Percentiles rank a stretch among this genome's conserved stretches.
phyloP scores from a whole-genome alignment of 2,888 invertebrate genomes.

The Torymus texanus region DNA sequence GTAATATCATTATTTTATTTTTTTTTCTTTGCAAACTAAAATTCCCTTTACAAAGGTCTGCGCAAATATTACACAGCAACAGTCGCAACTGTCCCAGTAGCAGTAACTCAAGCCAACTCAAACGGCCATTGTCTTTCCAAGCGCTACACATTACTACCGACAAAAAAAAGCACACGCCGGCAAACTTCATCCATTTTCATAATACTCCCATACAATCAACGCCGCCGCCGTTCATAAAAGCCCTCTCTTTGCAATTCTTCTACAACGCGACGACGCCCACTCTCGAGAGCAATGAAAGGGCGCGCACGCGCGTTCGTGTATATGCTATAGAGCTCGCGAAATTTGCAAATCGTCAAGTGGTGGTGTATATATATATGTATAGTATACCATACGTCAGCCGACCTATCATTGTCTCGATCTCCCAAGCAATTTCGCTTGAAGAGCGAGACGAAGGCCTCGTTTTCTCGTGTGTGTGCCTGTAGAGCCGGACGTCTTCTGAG shows the following conservation, averaged over 20 bases:
- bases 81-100: too few relatives aligned
- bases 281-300: constrained; percentile 15
- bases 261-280: background rate
- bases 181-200: constrained; percentile 1
- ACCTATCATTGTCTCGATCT: constrained; percentile 40
- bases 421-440: constrained; percentile 23
- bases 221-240: constrained; percentile 9
- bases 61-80: too few relatives aligned
- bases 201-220: constrained; percentile 4
- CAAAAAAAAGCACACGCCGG: too few relatives aligned
- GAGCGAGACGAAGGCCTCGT: background rate
- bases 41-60: too few relatives aligned
- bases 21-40: too few relatives aligned
- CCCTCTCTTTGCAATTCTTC: background rate
- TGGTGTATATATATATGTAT: background rate
- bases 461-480: background rate
- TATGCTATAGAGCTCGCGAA: constrained; percentile 4
- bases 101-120: too few relatives aligned
- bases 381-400: constrained; percentile 9
- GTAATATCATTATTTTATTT: too few relatives aligned
- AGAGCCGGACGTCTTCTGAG: constrained; percentile 11
- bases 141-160: too few relatives aligned
- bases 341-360: constrained; percentile 43
- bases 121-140: too few relatives aligned
- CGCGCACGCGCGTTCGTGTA: background rate